Evolutionary conservation across 2,888 invertebrate genomes (phyloP).

Genomic region (Ophion obscuratus): DNA sequence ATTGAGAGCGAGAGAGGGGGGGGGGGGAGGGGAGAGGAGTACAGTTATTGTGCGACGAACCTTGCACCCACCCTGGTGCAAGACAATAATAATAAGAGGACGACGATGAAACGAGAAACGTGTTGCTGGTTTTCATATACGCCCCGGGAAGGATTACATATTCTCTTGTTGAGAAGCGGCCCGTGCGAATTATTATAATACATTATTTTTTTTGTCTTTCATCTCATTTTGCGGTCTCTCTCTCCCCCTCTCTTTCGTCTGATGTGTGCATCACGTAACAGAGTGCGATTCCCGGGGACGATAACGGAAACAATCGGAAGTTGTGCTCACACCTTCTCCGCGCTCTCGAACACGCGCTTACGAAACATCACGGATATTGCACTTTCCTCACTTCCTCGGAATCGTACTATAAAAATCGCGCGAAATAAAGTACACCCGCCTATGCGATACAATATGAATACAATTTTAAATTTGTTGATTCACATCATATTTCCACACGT

Average conservation of each 20-base stretch:
- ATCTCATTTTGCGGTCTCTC: slow-evolving; percentile 16
- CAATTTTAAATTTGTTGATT: not conserved
- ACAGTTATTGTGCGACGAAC: slow-evolving; percentile 47
- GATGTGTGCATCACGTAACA: slow-evolving; percentile 43
- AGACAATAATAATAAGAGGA: slow-evolving; percentile 68
- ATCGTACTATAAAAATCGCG: not conserved
- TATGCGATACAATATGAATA: not conserved
- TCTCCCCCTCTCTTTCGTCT: not conserved
- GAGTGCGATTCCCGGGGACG: slow-evolving; percentile 51
- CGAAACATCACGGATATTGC: slow-evolving; percentile 52
- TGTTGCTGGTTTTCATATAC: slow-evolving; percentile 51
- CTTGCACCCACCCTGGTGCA: slow-evolving; percentile 54
- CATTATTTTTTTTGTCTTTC: slow-evolving; percentile 22
- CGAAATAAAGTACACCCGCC: not conserved
- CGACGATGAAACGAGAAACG: slow-evolving; percentile 68
- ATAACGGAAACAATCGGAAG: slow-evolving; percentile 60
- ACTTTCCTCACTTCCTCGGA: slow-evolving; percentile 47
- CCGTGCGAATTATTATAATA: slow-evolving; percentile 55
- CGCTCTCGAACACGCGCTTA: slow-evolving; percentile 22
- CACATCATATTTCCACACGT: not conserved
- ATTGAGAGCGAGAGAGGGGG: slow-evolving; percentile 3
- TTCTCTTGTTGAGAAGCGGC: slow-evolving; percentile 39
- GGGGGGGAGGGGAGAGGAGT: slow-evolving; percentile 2
- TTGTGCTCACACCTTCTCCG: slow-evolving; percentile 36
- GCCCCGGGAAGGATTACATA: slow-evolving; percentile 39